Evolutionary conservation across 2,888 invertebrate species (phyloP).

Genomic region (Apotomis capreana): DNA sequence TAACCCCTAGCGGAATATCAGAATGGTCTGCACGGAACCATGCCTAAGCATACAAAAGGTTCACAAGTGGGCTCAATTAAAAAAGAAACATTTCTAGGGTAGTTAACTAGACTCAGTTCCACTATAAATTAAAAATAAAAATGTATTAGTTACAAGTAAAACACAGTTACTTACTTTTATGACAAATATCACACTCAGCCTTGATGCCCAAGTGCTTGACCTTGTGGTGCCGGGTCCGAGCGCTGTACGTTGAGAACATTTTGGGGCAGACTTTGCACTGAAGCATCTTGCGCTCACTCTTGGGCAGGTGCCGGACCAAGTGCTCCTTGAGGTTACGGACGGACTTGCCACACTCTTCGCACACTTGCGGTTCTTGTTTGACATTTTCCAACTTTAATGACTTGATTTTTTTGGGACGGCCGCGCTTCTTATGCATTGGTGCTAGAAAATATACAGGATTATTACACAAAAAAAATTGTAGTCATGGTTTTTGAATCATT

Average conservation of each 20-base stretch:
- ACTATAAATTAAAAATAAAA: too few species aligned
- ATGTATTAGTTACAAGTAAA: too few species aligned
- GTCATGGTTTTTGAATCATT: too few species aligned
- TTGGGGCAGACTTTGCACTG: conserved; percentile 67
- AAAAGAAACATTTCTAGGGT: too few species aligned
- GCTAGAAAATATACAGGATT: conserved; percentile 42
- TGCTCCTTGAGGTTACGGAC: conserved; percentile 65
- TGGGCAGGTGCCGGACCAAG: conserved; percentile 55
- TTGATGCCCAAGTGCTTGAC: conserved; percentile 69
- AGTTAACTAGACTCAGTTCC: too few species aligned
- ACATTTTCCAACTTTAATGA: conserved; percentile 30
- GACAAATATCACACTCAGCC: conserved; percentile 66
- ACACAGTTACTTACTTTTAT: conserved; percentile 61
- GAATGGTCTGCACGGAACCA: too few species aligned
- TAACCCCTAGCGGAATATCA: too few species aligned
- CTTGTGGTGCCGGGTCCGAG: conserved; percentile 63
- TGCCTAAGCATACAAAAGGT: too few species aligned
- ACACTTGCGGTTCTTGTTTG: conserved; percentile 54
- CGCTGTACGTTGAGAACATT: conserved; percentile 56
- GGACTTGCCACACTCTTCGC: conserved; percentile 70
- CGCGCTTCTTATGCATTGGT: conserved; percentile 48
- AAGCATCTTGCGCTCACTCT: conserved; percentile 49
- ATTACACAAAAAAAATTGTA: neutral
- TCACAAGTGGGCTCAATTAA: too few species aligned
- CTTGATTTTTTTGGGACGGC: conserved; percentile 48